Evolutionary conservation across 2,113 vertebrate species (phyloP), one percentile per base, ranked within the genome.

Genomic region (Corythaeola cristata): DNA sequence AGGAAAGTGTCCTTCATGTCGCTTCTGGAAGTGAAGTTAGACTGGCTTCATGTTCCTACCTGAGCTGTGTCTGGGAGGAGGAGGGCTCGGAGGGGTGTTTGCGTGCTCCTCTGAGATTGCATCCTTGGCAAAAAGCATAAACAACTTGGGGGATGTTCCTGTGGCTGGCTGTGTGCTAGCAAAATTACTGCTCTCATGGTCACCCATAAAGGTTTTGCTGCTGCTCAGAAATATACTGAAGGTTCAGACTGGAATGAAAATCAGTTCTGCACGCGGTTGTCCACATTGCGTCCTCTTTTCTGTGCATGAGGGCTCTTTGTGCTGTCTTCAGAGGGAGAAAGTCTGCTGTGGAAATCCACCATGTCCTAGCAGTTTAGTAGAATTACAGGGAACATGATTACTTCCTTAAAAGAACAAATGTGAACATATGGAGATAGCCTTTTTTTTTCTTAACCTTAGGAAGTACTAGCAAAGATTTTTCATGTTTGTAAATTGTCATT

Each of bases 331-430:
- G 53, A 67, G 76, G 28, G 16, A 85, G 92, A 85, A 93, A 85
- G 53, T 66, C 78, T 95, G 64, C 66, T 85, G 53, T 89, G 35
- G 37, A 82, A 97, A 92, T 95, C 28, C 12, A 88, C 90, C 64
- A 68, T 60, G 88, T 90, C 41, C 85, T 90, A 89, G 44, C 33
- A 95, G 93, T 96, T 96, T 77, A 84, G 68, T 84, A 73, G 77
- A 96, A 96, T 95, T 96, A 76, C 52, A 93, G 37, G 60, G 63
- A 97, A 92, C 85, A 58, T 67, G 44, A 68, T 92, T 94, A 62
- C 95, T 96, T 97, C 97, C 85, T 82, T 90, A 72, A 96, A 95
- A 95, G 94, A 98, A 75, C 75, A 97, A 96, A 96, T 33, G 68
- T 6, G 53, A 87, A 49, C 76, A 66, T 96, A 93, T 83, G 81